Base-by-base conservation (phyloP, 1,140 invertebrate species). In the Drosophila serrata region DNA sequence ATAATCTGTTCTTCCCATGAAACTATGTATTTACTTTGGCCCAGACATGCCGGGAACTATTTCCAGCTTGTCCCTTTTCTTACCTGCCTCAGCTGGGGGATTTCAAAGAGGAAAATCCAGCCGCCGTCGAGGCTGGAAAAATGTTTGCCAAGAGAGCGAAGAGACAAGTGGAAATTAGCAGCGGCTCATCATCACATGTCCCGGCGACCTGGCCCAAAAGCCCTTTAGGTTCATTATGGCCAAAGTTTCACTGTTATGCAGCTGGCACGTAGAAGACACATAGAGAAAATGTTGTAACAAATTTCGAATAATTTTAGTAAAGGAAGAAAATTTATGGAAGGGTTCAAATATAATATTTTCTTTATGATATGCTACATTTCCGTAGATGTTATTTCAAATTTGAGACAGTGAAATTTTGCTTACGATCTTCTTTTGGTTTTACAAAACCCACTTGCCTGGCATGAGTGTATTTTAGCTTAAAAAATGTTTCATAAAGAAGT, bases 1-100 rank as follows among this genome's bases (percentile, higher is more conserved):
- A 88, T 88, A 90, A 88, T 88, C 81, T 90, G 49, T 75, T 81
- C 80, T 88, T 88, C 85, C 81, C 78, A 79, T 65, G 85, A 88
- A 88, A 85, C 85, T 90, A 88, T 42, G 40, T 42, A 42, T 88
- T 88, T 88, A 88, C 85, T 68, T 55, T 43, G 63, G 48, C 55
- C 35, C 75, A 59, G 51, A 55, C 46, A 64, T 48, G 46, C 46
- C 33, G 37, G 40, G 49, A 81, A 79, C 63, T 63, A 80, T 73
- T 78, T 76, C 65, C 15, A 61, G 53, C 27, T 49, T 72, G 40
- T 60, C 49, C 53, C 65, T 76, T 76, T 87, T 57, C 72, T 72
- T 87, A 77, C 80, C 82, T 87, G 77, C 40, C 11, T 9, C 45
- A 15, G 42, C 24, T 35, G 53, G 62, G 65, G 62, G 55, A 78